Conservation (phyloP, 2,888 invertebrate genomes). For the Drosophila neutralis region DNA sequence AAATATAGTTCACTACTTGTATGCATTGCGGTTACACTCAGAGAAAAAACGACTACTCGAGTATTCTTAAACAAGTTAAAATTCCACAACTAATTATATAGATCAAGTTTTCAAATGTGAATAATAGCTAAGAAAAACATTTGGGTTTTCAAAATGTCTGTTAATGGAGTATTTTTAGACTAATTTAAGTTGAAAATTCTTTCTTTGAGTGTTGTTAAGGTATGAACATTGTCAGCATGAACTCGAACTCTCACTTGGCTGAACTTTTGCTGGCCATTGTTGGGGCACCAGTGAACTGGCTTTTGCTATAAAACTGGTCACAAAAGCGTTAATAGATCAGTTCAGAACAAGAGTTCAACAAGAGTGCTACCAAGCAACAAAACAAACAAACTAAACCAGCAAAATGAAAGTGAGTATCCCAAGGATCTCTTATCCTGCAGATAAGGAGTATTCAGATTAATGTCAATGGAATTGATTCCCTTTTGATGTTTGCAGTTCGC, state of each 20-base stretch:
- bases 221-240: constrained; percentile 43
- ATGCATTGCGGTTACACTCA: constrained; percentile 10
- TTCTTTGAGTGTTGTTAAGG: neutral
- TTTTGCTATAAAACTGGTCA: constrained; percentile 57
- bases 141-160: too few species aligned
- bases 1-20: constrained; percentile 39
- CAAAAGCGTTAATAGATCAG: constrained; percentile 64
- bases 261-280: constrained; percentile 61
- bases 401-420: constrained; percentile 80
- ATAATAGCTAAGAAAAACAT: too few species aligned
- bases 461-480: too few species aligned
- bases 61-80: neutral
- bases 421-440: neutral
- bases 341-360: constrained; percentile 78
- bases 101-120: neutral
- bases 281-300: constrained; percentile 11
- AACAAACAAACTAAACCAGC: constrained; percentile 37
- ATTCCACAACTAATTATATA: neutral
- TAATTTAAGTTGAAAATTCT: neutral
- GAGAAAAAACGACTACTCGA: neutral
- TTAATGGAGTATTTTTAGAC: too few species aligned
- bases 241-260: constrained; percentile 73
- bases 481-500: constrained; percentile 69
- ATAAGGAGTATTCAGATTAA: neutral
- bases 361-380: constrained; percentile 57